phyloP scores from a whole-genome alignment of 2,113 vertebrate species.

The Furnarius figulus region DNA sequence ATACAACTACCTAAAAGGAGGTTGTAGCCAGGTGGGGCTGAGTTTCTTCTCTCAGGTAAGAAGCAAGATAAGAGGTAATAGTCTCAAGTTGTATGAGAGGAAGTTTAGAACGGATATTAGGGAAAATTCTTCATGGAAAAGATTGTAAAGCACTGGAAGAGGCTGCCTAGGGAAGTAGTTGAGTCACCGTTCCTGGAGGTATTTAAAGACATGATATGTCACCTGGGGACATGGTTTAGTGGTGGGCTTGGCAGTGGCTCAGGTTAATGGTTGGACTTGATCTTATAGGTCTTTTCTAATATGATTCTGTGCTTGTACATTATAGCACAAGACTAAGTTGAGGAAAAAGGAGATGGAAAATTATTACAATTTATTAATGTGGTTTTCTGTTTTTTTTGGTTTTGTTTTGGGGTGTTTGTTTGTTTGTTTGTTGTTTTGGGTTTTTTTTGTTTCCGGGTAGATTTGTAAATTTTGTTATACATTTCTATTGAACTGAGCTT shows the following conservation, averaged over 20 bases:
- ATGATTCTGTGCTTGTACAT: neutral
- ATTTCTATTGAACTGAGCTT: neutral
- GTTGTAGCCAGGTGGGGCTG: too few species aligned
- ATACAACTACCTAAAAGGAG: neutral
- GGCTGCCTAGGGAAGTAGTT: neutral
- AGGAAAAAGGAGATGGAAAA: neutral
- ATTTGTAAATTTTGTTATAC: neutral
- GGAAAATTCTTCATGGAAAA: neutral
- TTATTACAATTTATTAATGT: neutral
- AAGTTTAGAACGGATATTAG: neutral
- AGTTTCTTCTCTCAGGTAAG: neutral
- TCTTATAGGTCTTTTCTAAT: neutral
- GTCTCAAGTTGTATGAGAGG: neutral
- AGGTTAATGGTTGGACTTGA: neutral
- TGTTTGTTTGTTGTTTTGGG: too few species aligned
- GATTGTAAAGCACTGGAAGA: neutral
- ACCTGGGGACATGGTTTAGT: neutral
- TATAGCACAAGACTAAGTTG: neutral
- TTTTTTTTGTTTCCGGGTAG: accelerated
- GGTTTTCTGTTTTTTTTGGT: neutral
- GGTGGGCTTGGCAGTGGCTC: neutral
- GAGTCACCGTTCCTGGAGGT: neutral
- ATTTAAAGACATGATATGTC: neutral
- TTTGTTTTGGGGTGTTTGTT: too few species aligned
- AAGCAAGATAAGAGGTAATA: neutral